Conservation (phyloP, 2,888 invertebrate genomes). For the Ichneumoninae sp. region DNA sequence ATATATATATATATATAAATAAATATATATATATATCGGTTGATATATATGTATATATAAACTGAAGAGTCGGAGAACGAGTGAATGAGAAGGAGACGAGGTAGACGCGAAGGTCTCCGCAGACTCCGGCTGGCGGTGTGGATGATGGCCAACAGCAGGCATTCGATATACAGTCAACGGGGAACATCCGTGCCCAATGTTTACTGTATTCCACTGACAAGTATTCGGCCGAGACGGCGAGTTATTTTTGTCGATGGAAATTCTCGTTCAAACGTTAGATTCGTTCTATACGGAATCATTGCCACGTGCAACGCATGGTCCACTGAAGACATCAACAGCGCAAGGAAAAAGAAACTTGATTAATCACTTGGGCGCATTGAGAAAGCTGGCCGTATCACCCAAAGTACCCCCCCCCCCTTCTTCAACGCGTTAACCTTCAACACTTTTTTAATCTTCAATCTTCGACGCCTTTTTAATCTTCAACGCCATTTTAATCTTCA, state of each 20-base stretch:
- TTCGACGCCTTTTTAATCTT: too few species aligned
- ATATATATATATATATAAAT: constrained; percentile 28
- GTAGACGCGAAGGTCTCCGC: constrained; percentile 42
- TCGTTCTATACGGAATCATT: constrained; percentile 40
- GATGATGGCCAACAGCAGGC: constrained; percentile 50
- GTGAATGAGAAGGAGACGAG: constrained; percentile 61
- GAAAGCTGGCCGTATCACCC: background rate
- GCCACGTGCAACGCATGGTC: constrained; percentile 34
- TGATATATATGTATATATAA: background rate
- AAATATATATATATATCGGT: constrained; percentile 17
- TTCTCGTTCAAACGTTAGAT: constrained; percentile 53
- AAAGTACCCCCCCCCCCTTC: background rate
- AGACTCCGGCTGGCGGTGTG: constrained; percentile 34
- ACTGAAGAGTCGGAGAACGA: constrained; percentile 26
- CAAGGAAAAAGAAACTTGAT: background rate
- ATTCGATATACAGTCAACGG: constrained; percentile 46
- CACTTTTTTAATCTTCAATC: too few species aligned
- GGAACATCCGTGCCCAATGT: constrained; percentile 59
- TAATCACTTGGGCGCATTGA: background rate
- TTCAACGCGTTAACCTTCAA: too few species aligned
- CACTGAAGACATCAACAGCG: background rate
- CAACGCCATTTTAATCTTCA: too few species aligned
- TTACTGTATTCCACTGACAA: constrained; percentile 62
- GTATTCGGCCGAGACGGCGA: constrained; percentile 48
- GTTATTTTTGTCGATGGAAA: constrained; percentile 68